Conservation (phyloP, 2,797 vertebrate genomes). For the Paguma larvata region DNA sequence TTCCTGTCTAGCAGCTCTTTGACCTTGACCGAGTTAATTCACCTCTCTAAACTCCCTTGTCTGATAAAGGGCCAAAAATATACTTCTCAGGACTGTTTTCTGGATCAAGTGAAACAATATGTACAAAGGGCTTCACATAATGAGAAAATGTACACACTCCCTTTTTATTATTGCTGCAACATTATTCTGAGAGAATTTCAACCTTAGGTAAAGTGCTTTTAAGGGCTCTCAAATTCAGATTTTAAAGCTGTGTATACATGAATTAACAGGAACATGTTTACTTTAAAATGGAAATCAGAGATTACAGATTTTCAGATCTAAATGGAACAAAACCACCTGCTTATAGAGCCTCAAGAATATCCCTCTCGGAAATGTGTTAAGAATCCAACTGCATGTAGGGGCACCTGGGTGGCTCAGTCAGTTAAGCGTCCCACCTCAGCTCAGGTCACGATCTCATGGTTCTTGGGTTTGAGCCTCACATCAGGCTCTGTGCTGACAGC, state of each 20-base stretch:
- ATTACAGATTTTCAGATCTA: slow-evolving; percentile 1
- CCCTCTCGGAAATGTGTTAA: slow-evolving; percentile 16
- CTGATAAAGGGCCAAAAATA: slow-evolving; percentile 22
- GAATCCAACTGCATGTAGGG: not conserved
- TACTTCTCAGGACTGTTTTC: not conserved
- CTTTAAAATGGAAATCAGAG: not conserved
- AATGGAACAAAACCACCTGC: slow-evolving; percentile 26
- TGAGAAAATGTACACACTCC: not conserved
- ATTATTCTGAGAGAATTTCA: not conserved
- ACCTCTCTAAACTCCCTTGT: slow-evolving; percentile 1
- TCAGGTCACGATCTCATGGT: no score
- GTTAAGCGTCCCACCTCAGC: no score
- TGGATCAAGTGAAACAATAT: not conserved
- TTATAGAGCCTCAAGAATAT: not conserved
- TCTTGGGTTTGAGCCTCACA: no score
- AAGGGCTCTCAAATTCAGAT: slow-evolving; percentile 1
- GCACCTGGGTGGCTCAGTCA: no score
- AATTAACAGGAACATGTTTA: not conserved
- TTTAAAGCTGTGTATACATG: not conserved
- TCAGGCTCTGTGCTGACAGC: no score
- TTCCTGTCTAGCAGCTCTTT: not conserved
- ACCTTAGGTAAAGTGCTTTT: not conserved
- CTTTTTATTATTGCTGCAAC: not conserved
- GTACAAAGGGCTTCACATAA: not conserved
- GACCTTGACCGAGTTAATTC: slow-evolving; percentile 8